Base-by-base conservation (phyloP, 2,113 vertebrate genomes). In the Cairina moschata region DNA sequence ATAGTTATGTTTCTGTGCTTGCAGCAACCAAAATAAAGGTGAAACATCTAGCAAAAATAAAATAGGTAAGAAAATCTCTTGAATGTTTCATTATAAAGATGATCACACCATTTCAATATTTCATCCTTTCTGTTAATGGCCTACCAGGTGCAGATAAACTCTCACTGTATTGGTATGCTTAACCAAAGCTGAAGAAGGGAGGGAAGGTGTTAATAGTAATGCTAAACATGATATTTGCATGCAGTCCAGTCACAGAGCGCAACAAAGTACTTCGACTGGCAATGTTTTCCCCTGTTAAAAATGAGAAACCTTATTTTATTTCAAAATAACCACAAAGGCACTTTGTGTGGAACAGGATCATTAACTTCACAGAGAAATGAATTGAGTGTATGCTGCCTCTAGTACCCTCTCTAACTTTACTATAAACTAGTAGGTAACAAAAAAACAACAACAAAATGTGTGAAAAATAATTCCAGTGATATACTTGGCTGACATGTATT, bases 401-500 rank as follows among this genome's bases (percentile, higher is more conserved):
- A 72, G 69, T 46, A 77, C 40, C 25, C 46, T 94, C 78, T 88
- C 62, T 69, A 94, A 36, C 83, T 83, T 36, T 76, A 76, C 59
- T 73, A 55, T 77, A 88, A 95, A 88, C 26, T 74, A 89, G 44
- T 71, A 85, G 96, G 56, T 50, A 46, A 8, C 3, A 89, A 83
- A 52, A 83, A 52, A 91, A 25, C 44, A 46, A 20, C 17, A 46
- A 46, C 44, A 46, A 46, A 46, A 46, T 17, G 13, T 69, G 44
- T 75, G 55, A 93, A 86, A 97, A 96, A 79, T 21, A 89, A 86
- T 94, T 91, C 73, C 2, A 3, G 34, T 38, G 80, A 93, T 44
- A 55, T 28, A 73, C 32, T 83, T 7, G 28, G 86, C 36, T 90
- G 66, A 71, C 10, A 66, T 25, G 13, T 55, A 90, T 87, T 92